phyloP scores from a whole-genome alignment of 2,888 invertebrate genomes.

The Pammene fasciana region DNA sequence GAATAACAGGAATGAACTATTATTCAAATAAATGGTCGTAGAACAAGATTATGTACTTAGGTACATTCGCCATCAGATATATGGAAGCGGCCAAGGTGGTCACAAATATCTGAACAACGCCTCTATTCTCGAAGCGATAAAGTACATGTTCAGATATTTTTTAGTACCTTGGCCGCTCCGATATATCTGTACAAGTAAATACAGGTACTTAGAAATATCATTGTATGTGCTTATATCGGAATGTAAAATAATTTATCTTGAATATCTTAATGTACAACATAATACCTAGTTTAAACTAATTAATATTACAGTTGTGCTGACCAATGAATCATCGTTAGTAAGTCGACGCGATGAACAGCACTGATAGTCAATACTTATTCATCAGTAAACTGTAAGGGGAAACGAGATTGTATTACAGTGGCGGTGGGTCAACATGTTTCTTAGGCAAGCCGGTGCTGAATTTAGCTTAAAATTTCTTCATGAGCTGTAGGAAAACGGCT shows the following conservation, averaged over 20 bases:
- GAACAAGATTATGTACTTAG: neutral
- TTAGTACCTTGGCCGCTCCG: too few relatives aligned
- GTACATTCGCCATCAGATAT: too few relatives aligned
- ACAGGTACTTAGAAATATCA: neutral
- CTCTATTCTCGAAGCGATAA: too few relatives aligned
- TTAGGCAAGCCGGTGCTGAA: too few relatives aligned
- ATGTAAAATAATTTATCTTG: neutral
- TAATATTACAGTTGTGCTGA: neutral
- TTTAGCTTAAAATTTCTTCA: too few relatives aligned
- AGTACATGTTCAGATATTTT: too few relatives aligned
- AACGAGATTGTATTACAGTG: slow-evolving; percentile 26
- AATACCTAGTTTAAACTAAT: slow-evolving; percentile 1
- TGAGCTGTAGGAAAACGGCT: too few relatives aligned
- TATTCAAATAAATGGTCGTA: neutral
- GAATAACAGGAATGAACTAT: slow-evolving; percentile 11
- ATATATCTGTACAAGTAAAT: too few relatives aligned
- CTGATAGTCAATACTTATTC: slow-evolving; percentile 28
- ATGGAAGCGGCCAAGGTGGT: too few relatives aligned
- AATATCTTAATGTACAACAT: too few relatives aligned
- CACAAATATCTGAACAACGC: too few relatives aligned
- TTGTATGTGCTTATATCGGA: neutral
- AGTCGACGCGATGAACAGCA: slow-evolving; percentile 17
- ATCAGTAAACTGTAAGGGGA: slow-evolving; percentile 30
- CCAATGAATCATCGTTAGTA: slow-evolving; percentile 21
- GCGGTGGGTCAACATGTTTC: too few relatives aligned